Base-by-base conservation (phyloP, 2,797 vertebrate genomes). In the Coilia nasus region DNA sequence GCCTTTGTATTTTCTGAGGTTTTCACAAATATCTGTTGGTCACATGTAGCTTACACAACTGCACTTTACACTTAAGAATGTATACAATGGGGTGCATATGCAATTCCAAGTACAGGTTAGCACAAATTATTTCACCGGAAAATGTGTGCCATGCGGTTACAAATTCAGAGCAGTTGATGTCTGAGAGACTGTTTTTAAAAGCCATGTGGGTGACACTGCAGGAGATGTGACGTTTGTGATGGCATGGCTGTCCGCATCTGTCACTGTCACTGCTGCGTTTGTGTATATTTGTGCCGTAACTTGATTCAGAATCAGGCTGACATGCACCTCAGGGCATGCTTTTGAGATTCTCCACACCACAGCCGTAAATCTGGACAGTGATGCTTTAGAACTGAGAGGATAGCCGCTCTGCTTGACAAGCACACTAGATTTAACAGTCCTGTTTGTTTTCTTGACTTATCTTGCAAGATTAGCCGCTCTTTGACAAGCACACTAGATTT, bases 241-340 rank as follows among this genome's bases (percentile, higher is more conserved):
- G 81, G 17, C 15, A 2, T 31, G 10, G 31, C 23, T 59, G 44
- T 82, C 28, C 35, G 17, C 71, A 83, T 88, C 83, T 87, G 88
- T 86, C 64, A 60, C 82, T 90, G 83, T 87, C 59, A 82, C 15
- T 78, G 31, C 71, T 21, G 71, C 17, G 75, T 84, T 62, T 86
- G 54, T 86, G 44, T 78, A 82, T 64, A 78, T 57, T 28, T 35
- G 19, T 71, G n/a, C 17, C 10, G 59, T 83, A 83, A 81, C 60
- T 83, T 71, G 46, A 23, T 46, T 75, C 41, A 67, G 84, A 83
- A 86, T 82, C 41, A 56, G 78, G 54, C 50, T 10, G 83, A 85
- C 23, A 57, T 19, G 28, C 28, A 56, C 41, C 41, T 82, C 44
- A 15, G 31, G 67, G 19, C 75, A 25, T 82, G 15, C 81, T 59